phyloP scores from a whole-genome alignment of 2,113 vertebrate species.

The Calidris pugnax region DNA sequence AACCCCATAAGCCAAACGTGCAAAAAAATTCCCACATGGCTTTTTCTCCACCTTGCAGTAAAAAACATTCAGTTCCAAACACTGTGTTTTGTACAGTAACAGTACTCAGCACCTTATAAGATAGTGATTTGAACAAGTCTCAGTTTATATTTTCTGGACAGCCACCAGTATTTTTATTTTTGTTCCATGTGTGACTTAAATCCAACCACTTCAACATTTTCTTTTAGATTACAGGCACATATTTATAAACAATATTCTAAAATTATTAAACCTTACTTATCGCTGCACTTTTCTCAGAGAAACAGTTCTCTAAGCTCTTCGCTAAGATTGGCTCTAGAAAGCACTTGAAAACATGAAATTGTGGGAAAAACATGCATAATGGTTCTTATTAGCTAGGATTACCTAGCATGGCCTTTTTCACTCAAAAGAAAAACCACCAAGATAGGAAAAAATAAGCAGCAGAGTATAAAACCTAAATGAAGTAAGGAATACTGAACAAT shows the following conservation, averaged over 20 bases:
- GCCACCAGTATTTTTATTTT: neutral
- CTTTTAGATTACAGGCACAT: neutral
- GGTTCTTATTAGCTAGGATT: neutral
- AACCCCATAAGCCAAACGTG: neutral
- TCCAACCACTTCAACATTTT: neutral
- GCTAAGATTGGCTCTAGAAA: neutral
- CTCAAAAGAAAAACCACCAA: neutral
- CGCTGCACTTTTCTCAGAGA: neutral
- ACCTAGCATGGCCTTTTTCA: neutral
- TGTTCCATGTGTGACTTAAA: neutral
- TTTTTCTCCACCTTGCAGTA: neutral
- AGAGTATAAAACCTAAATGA: neutral
- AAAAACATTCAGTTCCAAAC: neutral
- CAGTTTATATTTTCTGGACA: neutral
- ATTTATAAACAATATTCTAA: neutral
- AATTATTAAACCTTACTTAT: neutral
- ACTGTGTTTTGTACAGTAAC: neutral
- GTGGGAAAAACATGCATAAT: neutral
- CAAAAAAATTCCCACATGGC: neutral
- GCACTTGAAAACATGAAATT: neutral
- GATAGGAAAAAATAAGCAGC: neutral
- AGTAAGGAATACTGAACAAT: neutral
- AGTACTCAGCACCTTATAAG: constrained; percentile 7
- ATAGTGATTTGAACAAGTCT: neutral
- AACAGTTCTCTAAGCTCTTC: neutral